Base-by-base conservation (phyloP, 2,113 vertebrate genomes). In the Lophotis ruficrista region DNA sequence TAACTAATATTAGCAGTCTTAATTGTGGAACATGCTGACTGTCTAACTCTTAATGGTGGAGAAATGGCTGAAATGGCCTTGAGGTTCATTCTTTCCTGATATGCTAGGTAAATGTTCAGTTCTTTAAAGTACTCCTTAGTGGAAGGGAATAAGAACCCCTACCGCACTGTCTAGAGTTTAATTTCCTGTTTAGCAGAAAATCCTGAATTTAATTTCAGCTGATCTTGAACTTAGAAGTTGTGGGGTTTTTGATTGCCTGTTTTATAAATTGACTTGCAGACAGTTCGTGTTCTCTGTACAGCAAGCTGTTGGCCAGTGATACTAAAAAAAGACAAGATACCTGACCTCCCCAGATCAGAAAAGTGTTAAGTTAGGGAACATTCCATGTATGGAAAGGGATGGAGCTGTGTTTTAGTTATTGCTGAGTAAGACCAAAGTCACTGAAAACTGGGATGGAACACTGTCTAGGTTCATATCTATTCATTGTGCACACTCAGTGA, bases 271-370 rank as follows among this genome's bases (percentile, higher is more conserved):
- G 54, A 31, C 33, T 24, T 50, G 30, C 54, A 65, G 38, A 15
- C 4, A 20, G 20, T 56, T 66, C 64, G 17, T 75, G 33, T 30
- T 88, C 8, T 76, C 10, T 61, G 15, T 35, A 48, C 16, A 50
- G 33, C 10, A 43, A 89, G n/a, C 28, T 48, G 3, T 37, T 90
- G 31, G 13, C 17, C 24, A 58, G 28, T 33, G 48, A 33, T 48
- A 23, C 9, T 69, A 31, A 43, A 54, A 54, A 56, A 66, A 70
- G 9, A 5, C 25, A n/a, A 51, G 41, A 6, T 43, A 58, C 54
- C 25, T 17, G 7, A 17, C 7, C 7, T 16, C 0, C 7, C 7
- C 28, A 10, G 9, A 7, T 7, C 2, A 30, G 51, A 1, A 0
- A 66, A 68, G 47, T 2, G 3, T 18, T 61, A 6, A 8, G 5